Evolutionary conservation across 2,888 invertebrate genomes (phyloP), one percentile per base, ranked within the genome.

Genomic region (Apoda limacodes): DNA sequence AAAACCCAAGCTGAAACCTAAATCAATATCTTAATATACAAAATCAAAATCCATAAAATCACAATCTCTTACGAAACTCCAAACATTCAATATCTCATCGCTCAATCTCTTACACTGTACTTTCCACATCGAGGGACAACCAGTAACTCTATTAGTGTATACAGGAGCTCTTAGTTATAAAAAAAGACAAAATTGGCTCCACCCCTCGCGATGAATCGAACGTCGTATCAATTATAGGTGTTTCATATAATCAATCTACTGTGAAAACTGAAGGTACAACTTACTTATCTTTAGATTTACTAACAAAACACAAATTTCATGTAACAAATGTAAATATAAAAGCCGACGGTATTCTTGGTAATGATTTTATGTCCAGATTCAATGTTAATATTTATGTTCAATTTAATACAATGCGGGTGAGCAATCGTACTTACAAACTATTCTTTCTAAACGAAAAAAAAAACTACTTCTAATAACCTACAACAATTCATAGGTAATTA

Each of bases 291-390:
- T 28, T 50, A 30, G 45, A n/a, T n/a, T n/a, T n/a, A n/a, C n/a
- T n/a, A 13, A 39, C 46, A 5, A 43, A 46, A 27, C 34, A 35
- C 26, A 45, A 50, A 32, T 50, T 49, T 13, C 45, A 51, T 22
- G 30, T 49, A 5, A 45, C 45, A 1, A 33, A 53, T 21, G 14
- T 48, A 9, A 50, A 51, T 28, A 50, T 51, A 1, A 23, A 24
- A 24, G 33, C 45, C 11, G 48, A 49, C 26, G 47, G 49, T 22
- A 50, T 52, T 6, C 9, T 50, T 33, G 48, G 50, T 7, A 52
- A 50, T 15, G 50, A 55, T 27, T 52, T 52, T 22, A 48, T 52
- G 50, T 26, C 40, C 2, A 45, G 48, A 43, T 50, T 49, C 17
- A 48, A 52, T 29, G 48, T 33, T 5, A 33, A 37, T 26, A 42